Base-by-base conservation (phyloP, 1,140 invertebrate genomes). In the Hylaeus volcanicus region DNA sequence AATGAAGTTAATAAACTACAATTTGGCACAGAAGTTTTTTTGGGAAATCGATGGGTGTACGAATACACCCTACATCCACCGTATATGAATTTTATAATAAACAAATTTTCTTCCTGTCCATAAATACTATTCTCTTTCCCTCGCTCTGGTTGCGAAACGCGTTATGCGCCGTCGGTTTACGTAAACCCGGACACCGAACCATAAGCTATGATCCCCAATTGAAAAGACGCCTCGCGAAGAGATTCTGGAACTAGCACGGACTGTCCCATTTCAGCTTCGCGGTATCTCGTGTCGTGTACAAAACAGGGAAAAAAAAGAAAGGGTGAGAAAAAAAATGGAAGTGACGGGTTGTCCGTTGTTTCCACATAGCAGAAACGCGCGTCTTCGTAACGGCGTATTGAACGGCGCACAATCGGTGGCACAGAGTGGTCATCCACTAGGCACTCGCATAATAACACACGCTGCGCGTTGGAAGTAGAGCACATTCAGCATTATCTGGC, bases 401-500 rank as follows among this genome's bases (percentile, higher is more conserved):
- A 85, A 58, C 74, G 55, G 8, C 12, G 14, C 60, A 66, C 55
- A 76, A 81, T 82, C 68, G 80, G 61, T 85, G 15, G 61, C 41
- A 70, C 41, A 70, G 51, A 58, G 63, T 65, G 51, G 74, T 55
- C 73, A 70, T 86, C 81, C 80, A 75, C 53, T 60, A 61, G 70
- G 37, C 75, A 71, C 69, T 60, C 56, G 61, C 55, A 68, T 74
- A 83, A 86, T 86, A 79, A 82, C 72, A 51, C 72, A 37, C 26
- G 39, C 55, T 41, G 55, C 60, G 61, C 58, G 55, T 51, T 61
- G 75, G 45, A 70, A 83, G 53, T 55, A 60, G 60, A 60, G 69
- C 84, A 56, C 76, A 80, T 77, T 81, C 84, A 80, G 73, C 70
- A 81, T 83, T 86, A 86, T 83, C 85, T 83, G 70, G 48, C 56